Evolutionary conservation across 64 coral and sea anemone species (phyloP).

Genomic region (Montipora efflorescens): DNA sequence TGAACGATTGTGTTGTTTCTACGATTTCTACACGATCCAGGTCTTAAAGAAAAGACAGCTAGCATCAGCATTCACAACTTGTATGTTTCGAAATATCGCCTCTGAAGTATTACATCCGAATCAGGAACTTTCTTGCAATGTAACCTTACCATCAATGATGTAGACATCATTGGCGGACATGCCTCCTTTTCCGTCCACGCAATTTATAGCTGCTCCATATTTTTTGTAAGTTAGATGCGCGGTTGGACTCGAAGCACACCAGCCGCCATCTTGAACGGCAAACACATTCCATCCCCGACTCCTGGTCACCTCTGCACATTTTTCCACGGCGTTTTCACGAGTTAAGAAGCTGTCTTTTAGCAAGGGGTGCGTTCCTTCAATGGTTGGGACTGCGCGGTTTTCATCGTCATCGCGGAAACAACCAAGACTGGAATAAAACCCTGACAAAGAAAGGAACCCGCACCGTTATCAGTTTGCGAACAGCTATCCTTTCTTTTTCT

Average conservation of each 20-base stretch:
- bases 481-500: too few relatives aligned
- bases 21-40: too few relatives aligned
- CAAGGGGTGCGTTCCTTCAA: slow-evolving; percentile 85
- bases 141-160: slow-evolving; percentile 74
- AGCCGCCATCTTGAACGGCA: slow-evolving; percentile 92
- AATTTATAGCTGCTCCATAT: slow-evolving; percentile 86
- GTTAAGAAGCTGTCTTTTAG: slow-evolving; percentile 81
- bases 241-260: slow-evolving; percentile 85
- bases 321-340: slow-evolving; percentile 78
- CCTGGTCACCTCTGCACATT: slow-evolving; percentile 81
- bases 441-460: slow-evolving; percentile 15
- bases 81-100: not conserved
- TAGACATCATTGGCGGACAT: slow-evolving; percentile 94
- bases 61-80: not conserved
- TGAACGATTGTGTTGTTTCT: too few relatives aligned
- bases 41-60: too few relatives aligned
- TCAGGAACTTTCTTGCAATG: not conserved
- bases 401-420: slow-evolving; percentile 77
- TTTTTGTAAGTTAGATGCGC: slow-evolving; percentile 87
- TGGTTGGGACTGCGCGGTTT: slow-evolving; percentile 77
- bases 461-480: too few relatives aligned
- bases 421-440: slow-evolving; percentile 89
- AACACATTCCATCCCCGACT: slow-evolving; percentile 87
- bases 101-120: not conserved
- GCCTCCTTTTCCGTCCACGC: slow-evolving; percentile 86